Conservation (phyloP, 2,113 vertebrate species). For the Prietella phreatophila region DNA sequence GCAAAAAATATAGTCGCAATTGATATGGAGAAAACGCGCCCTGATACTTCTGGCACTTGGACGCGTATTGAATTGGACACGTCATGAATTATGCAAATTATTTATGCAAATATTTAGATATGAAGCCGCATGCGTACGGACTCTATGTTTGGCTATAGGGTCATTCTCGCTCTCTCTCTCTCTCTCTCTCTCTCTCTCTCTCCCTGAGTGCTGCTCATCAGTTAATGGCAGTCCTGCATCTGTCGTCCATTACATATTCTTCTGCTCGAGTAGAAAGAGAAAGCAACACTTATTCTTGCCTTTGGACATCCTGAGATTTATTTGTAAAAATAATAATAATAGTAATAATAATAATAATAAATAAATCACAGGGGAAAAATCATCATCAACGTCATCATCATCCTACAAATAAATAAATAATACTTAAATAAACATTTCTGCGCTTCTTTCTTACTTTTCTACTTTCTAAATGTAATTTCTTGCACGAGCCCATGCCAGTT, state of each 20-base stretch:
- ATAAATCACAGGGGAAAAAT: not conserved
- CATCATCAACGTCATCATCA: not conserved
- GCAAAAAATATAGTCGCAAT: slow-evolving; percentile 36
- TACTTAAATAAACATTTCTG: too few species aligned
- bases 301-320: not conserved
- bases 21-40: slow-evolving; percentile 17
- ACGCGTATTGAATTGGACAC: slow-evolving; percentile 34
- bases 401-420: too few species aligned
- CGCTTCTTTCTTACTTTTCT: not conserved
- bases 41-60: slow-evolving; percentile 41
- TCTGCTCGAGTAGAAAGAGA: slow-evolving; percentile 20
- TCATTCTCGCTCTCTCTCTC: not conserved
- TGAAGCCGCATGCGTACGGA: not conserved
- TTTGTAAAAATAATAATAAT: not conserved
- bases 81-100: slow-evolving; percentile 54
- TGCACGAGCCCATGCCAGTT: not conserved
- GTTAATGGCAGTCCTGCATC: slow-evolving; percentile 32
- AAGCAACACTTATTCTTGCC: slow-evolving; percentile 20
- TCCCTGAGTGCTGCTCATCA: slow-evolving; percentile 25
- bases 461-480: not conserved
- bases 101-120: slow-evolving; percentile 34
- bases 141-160: slow-evolving; percentile 5
- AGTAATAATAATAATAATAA: too few species aligned
- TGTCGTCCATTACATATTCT: slow-evolving; percentile 28
- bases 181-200: slow-evolving; percentile 18